Base-by-base conservation (phyloP, 2,888 invertebrate genomes). In the Drosophila austrosaltans region DNA sequence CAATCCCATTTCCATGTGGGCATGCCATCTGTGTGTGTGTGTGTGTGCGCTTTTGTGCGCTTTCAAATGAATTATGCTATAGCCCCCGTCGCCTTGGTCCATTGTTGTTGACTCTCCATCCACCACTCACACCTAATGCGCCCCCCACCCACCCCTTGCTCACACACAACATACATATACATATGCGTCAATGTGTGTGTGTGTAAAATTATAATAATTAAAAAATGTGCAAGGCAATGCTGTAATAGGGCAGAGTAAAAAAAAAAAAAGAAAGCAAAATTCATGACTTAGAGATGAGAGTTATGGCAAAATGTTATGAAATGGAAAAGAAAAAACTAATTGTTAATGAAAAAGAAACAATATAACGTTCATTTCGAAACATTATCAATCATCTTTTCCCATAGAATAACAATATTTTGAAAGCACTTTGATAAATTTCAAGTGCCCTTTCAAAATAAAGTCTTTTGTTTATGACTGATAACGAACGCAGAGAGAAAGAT, bases 41-140 rank as follows among this genome's bases (percentile, higher is more conserved):
- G 16, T 48, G 48, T 79, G 80, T 79, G 79, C 75, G 75, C 87
- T 83, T 83, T 86, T 83, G 84, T 83, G 81, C 72, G 81, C 84
- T 83, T 76, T 73, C 79, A 83, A 84, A 87, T 87, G 87, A 87
- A 84, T 87, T 87, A 84, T 87, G 82, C 69, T 78, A 82, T 76
- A 78, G 81, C 84, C 48, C 48, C 48, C 48, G 75, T 78, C 82
- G 82, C 85, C 82, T 87, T 75, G 63, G 72, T 58, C 72, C 72
- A 82, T 84, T 82, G 84, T 84, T 81, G 81, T 73, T 70, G 61
- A 58, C 36, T 36, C 36, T 36, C 36, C 36, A 36, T 2, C 57
- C 56, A 58, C 53, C 48, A 32, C 32, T 32, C 32, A 32, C 62
- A 63, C 69, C 54, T 56, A 56, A 30, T 6, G 6, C 30, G 5